A percentile compares a stretch with the other conserved stretches of the same genome.
Evolutionary conservation across 1,140 invertebrate genomes (phyloP).

Genomic region (Ostrea edulis): DNA sequence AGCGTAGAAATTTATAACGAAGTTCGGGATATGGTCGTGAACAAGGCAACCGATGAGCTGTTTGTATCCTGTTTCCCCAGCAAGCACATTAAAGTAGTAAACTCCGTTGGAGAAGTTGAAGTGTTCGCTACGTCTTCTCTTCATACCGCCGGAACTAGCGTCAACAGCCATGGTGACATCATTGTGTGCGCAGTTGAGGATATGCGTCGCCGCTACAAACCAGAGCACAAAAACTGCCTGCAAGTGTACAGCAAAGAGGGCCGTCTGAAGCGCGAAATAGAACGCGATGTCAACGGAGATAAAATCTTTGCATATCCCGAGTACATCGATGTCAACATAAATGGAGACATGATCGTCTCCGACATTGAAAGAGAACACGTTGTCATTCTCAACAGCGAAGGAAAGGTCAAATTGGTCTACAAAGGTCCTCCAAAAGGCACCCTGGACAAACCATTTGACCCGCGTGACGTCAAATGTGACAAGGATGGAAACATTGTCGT

Average conservation of each 20-base stretch:
- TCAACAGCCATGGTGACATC: slow-evolving; percentile 53
- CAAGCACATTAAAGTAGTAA: slow-evolving; percentile 53
- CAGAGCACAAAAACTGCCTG: slow-evolving; percentile 53
- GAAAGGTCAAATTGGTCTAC: slow-evolving; percentile 51
- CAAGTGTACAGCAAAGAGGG: slow-evolving; percentile 55
- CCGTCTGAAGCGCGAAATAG: slow-evolving; percentile 51
- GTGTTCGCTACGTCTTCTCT: slow-evolving; percentile 42
- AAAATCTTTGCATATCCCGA: slow-evolving; percentile 57
- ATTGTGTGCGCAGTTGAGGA: slow-evolving; percentile 55
- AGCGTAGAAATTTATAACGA: slow-evolving; percentile 53
- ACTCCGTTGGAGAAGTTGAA: slow-evolving; percentile 44
- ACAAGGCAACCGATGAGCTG: slow-evolving; percentile 53
- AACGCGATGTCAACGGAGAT: slow-evolving; percentile 46
- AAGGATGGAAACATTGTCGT: slow-evolving; percentile 65
- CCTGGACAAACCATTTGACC: slow-evolving; percentile 54
- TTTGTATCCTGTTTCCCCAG: slow-evolving; percentile 56
- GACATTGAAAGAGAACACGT: slow-evolving; percentile 57
- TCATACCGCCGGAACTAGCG: slow-evolving; percentile 53
- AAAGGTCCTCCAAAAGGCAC: slow-evolving; percentile 51
- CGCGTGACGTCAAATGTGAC: slow-evolving; percentile 64
- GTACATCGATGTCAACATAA: slow-evolving; percentile 61
- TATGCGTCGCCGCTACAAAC: slow-evolving; percentile 50
- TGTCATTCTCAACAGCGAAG: slow-evolving; percentile 54
- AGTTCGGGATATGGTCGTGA: slow-evolving; percentile 52
- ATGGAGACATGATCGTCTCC: slow-evolving; percentile 59